Base-by-base conservation (phyloP, 2,888 invertebrate genomes). In the Habroteleia sp. region DNA sequence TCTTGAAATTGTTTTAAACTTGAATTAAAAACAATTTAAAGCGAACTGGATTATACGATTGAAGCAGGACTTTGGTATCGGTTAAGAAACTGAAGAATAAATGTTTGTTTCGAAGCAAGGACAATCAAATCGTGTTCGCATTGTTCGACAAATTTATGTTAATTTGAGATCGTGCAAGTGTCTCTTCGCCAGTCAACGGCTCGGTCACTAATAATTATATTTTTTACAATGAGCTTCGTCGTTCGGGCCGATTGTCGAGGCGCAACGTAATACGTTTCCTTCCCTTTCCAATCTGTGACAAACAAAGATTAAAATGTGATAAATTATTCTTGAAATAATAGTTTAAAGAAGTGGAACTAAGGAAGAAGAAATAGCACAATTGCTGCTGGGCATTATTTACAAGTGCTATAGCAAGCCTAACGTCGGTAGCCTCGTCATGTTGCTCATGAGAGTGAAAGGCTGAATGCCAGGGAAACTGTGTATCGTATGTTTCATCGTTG, bases 321-420 rank as follows among this genome's bases (percentile, higher is more conserved):
- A 85, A 86, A 86, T 86, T 85, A 85, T 85, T 86, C 85, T 84
- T 85, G 85, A 84, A 85, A 83, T 83, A 85, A 84, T 83, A 84
- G 83, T 83, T 83, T 82, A 84, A 80, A 82, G 80, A 81, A 81
- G 76, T 77, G 65, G 74, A 78, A 76, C 74, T 63, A 78, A 79
- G 74, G 71, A 79, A 75, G 76, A 79, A 84, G 80, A 82, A 85
- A 86, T 85, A 85, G 85, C 85, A 87, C 84, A 86, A 85, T 86
- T 85, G 85, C 87, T 86, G 86, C 87, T 86, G 86, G 86, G 85
- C 85, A 87, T 86, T 87, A 87, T 86, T 87, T 87, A 85, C 84
- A 86, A 87, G 85, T 87, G 87, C 87, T 86, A 63, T 72, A 85
- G 85, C 85, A 85, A 86, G 86, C 86, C 87, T 87, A 85, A 85